Percentiles rank a stretch among this genome's conserved stretches.
phyloP scores from a whole-genome alignment of 2,797 vertebrate species.

The Trichosurus vulpecula region DNA sequence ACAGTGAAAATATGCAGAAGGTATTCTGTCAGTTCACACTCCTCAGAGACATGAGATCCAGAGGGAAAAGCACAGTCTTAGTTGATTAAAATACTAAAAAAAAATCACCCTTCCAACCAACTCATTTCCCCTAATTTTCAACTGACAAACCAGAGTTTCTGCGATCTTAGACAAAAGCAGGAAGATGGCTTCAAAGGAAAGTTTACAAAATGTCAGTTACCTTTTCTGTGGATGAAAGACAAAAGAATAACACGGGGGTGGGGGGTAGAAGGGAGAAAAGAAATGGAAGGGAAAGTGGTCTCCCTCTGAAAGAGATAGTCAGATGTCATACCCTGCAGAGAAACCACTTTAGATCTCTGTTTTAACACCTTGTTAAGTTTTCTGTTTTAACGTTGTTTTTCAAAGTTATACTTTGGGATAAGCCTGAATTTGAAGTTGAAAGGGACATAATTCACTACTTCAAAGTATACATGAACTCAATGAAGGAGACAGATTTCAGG shows the following conservation, averaged over 20 bases:
- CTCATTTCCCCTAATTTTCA: conserved; percentile 39
- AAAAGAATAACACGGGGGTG: background rate
- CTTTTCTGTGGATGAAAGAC: conserved; percentile 43
- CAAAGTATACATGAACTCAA: background rate
- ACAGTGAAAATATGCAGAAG: conserved; percentile 26
- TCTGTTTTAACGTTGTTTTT: conserved; percentile 37
- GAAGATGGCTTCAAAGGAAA: conserved; percentile 6
- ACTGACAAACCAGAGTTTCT: background rate
- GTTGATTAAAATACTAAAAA: conserved; percentile 28
- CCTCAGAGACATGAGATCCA: conserved; percentile 20
- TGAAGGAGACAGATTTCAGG: background rate
- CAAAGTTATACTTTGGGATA: background rate
- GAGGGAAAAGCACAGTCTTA: background rate
- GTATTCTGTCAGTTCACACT: background rate
- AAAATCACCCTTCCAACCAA: conserved; percentile 52
- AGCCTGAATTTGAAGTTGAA: background rate
- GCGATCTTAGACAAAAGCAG: conserved; percentile 29
- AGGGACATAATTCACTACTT: background rate
- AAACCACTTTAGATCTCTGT: conserved; percentile 12
- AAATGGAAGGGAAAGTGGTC: background rate
- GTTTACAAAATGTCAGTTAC: conserved; percentile 33
- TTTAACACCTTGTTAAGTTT: conserved; percentile 11
- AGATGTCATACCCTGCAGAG: background rate
- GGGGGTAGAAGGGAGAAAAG: background rate
- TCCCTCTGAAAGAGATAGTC: conserved; percentile 1